Evolutionary conservation across 2,797 vertebrate genomes (phyloP), one percentile per base, ranked within the genome.

Genomic region (Enteromius thamalakanensis): DNA sequence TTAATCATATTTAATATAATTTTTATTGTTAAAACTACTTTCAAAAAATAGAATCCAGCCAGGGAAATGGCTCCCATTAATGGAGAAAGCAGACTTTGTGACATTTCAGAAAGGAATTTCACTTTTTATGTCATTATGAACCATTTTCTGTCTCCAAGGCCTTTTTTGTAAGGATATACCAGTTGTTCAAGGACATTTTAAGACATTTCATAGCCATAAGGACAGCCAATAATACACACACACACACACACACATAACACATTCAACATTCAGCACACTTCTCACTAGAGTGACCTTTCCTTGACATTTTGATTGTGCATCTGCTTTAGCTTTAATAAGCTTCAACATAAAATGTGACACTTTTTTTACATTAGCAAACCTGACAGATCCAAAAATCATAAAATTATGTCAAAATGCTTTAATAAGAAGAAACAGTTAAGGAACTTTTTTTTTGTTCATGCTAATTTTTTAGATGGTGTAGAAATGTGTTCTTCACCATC

Each of bases 291-390:
- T 40, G 77, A 79, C 51, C 34, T 80, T 60, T 60, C 11, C 67
- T 29, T 80, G 79, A 71, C 67, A 80, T 80, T 70, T 80, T 12
- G 15, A 58, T 23, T 71, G 15, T 42, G 65, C 37, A 71, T 80
- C 51, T 60, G 51, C 37, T 60, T 21, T 3, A 58, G 67, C 42
- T 71, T 15, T 32, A 71, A 80, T 80, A 42, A 60, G 67, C 37
- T 71, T 47, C 23, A 14, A 10, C 60, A 80, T 32, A 60, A 71
- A 60, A 40, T 60, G 37, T 70, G 67, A 70, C 60, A 60, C 17
- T 32, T 7, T 7, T 37, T 37, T 37, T 6, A 37, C 2, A 0
- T 29, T 1, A 51, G 4, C 11, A 9, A 34, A 47, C 76, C 40
- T 12, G 10, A 21, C 6, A 42, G 37, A 64, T 15, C 21, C 32